Evolutionary conservation across 1,140 invertebrate genomes (phyloP), one percentile per base, ranked within the genome.

Genomic region (Phthorimaea operculella): DNA sequence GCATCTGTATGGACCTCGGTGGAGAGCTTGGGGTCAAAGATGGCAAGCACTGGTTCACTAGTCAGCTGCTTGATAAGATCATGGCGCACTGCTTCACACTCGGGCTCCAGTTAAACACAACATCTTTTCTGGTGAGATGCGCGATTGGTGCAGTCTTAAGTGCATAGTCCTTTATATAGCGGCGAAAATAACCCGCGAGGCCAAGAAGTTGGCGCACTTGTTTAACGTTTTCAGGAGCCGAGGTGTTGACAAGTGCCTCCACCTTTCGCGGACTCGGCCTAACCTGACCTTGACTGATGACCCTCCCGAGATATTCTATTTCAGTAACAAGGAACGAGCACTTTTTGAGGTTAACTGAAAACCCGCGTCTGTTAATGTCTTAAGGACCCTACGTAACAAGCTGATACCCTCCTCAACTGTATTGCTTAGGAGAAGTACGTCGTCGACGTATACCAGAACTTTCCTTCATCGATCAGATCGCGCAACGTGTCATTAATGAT

Each of bases 221-320:
- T 15, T 47, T 47, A 4, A 16, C 10, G 15, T 47, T 47, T 47
- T 11, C 15, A 15, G 44, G 44, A 9, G 16, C 12, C 5, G 44
- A 15, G 44, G 44, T 9, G 44, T 47, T 47, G 16, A 47, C n/a
- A 9, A 47, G 15, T 10, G 75, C 78, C 54, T 68, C 14, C 4
- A 73, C 64, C 57, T 83, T 83, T 12, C 53, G 33, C 16, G 51
- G 51, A 16, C 68, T 71, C 33, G 79, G 76, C 49, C 51, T 49
- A 3, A 80, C 63, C 21, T 71, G 64, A 33, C 70, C 58, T 0
- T 33, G 52, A 45, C 57, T 62, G 4, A 77, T 72, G 11, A 65
- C 60, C 14, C 64, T 55, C 0, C 72, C 72, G 0, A 77, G 17
- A 34, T 73, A 79, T 12, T 66, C 58, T 21, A 68, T 14, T 15